These are phyloP conservation scores for Brachypterus glaber DNA, from an alignment of 2,888 invertebrate genomes.

Conservation along the genomic window DNA sequence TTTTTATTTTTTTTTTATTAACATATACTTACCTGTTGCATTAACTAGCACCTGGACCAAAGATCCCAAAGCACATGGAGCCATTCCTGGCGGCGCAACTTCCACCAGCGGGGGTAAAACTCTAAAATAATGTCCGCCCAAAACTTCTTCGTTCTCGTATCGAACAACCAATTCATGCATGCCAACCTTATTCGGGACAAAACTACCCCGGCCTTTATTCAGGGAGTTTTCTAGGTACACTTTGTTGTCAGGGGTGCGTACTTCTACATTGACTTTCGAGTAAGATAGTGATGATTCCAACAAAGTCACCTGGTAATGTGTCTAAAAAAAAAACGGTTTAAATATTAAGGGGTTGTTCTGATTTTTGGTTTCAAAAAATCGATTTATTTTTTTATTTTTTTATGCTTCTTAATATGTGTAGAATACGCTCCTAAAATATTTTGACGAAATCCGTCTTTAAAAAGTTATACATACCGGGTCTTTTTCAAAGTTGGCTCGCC, in stretches of 20 bases:
- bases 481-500: too few species aligned
- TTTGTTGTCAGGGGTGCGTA: slow-evolving; percentile 38
- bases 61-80: slow-evolving; percentile 89
- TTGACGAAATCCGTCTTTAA: too few species aligned
- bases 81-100: slow-evolving; percentile 86
- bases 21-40: slow-evolving; percentile 53
- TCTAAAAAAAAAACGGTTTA: slow-evolving; percentile 44
- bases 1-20: too few species aligned
- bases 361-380: too few species aligned
- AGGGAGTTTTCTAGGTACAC: slow-evolving; percentile 46
- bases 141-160: slow-evolving; percentile 46
- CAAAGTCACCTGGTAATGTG: slow-evolving; percentile 67
- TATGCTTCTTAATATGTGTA: too few species aligned
- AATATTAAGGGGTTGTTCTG: neutral
- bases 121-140: slow-evolving; percentile 64
- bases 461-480: too few species aligned
- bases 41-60: slow-evolving; percentile 90
- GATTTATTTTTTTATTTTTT: too few species aligned
- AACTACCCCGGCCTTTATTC: slow-evolving; percentile 70
- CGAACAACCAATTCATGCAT: slow-evolving; percentile 73
- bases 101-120: slow-evolving; percentile 79
- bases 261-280: slow-evolving; percentile 34
- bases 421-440: too few species aligned
- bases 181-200: slow-evolving; percentile 82
- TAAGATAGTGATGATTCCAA: slow-evolving; percentile 45